These are phyloP conservation scores for Rhabdophis nuchalis DNA, from an alignment of 2,797 vertebrate genomes.

Conservation along the genomic window DNA sequence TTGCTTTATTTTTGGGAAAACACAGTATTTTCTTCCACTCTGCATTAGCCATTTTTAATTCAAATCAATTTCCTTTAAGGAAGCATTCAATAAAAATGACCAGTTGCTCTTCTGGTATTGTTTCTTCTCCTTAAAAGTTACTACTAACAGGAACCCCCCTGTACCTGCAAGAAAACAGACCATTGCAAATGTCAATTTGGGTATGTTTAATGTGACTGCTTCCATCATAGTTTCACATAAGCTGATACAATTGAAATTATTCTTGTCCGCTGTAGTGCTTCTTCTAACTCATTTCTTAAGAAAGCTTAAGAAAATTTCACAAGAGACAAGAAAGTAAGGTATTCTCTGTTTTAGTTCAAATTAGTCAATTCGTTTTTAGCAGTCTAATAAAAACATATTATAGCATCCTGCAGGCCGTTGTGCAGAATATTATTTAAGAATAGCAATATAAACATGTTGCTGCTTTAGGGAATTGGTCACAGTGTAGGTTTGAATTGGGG, in stretches of 20 bases:
- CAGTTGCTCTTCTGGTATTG: not conserved
- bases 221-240: not conserved
- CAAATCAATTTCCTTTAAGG: not conserved
- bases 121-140: not conserved
- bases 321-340: not conserved
- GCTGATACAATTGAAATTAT: not conserved
- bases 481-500: not conserved
- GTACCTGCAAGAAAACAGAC: not conserved
- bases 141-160: not conserved
- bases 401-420: not conserved
- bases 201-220: not conserved
- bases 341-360: not conserved
- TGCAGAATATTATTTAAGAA: not conserved
- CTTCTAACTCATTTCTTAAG: not conserved
- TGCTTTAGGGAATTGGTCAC: not conserved
- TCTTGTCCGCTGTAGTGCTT: not conserved
- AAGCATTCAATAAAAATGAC: not conserved
- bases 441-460: not conserved
- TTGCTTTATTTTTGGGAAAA: too few relatives aligned
- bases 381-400: not conserved
- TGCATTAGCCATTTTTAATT: not conserved
- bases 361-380: not conserved
- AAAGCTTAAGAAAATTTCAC: not conserved
- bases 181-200: not conserved
- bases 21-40: not conserved